phyloP scores from a whole-genome alignment of 2,797 vertebrate genomes.

The Lagodon rhomboides region DNA sequence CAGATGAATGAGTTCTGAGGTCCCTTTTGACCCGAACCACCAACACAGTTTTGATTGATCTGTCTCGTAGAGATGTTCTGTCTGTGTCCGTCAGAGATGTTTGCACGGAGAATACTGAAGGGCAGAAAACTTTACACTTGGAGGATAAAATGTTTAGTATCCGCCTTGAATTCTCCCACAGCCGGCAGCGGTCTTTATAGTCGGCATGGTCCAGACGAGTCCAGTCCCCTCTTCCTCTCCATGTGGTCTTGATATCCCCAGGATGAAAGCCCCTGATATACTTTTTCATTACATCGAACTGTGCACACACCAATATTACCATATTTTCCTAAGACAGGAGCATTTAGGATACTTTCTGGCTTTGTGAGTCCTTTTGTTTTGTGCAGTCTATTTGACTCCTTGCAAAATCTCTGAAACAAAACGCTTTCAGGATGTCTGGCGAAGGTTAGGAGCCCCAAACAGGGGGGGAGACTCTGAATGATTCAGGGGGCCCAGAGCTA shows the following conservation, averaged over 20 bases:
- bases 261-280: background rate
- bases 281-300: background rate
- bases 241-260: background rate
- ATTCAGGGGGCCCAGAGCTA: conserved; percentile 32
- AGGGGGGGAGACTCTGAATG: background rate
- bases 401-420: conserved; percentile 10
- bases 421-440: background rate
- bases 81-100: background rate
- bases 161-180: background rate
- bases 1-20: conserved; percentile 19
- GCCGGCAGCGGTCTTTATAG: background rate
- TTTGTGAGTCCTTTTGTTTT: conserved; percentile 2
- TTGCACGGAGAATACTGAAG: background rate
- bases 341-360: background rate
- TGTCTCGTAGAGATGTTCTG: background rate
- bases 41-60: conserved; percentile 25
- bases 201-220: background rate
- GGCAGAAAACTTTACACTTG: background rate
- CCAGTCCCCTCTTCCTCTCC: background rate
- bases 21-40: conserved; percentile 25
- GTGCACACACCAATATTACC: background rate
- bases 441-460: background rate
- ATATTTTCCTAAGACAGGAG: background rate
- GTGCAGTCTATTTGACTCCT: background rate
- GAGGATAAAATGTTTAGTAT: background rate